A percentile compares a stretch with the other conserved stretches of the same genome.
Evolutionary conservation across 2,113 vertebrate species (phyloP).

Genomic region (Poeciliopsis retropinna): DNA sequence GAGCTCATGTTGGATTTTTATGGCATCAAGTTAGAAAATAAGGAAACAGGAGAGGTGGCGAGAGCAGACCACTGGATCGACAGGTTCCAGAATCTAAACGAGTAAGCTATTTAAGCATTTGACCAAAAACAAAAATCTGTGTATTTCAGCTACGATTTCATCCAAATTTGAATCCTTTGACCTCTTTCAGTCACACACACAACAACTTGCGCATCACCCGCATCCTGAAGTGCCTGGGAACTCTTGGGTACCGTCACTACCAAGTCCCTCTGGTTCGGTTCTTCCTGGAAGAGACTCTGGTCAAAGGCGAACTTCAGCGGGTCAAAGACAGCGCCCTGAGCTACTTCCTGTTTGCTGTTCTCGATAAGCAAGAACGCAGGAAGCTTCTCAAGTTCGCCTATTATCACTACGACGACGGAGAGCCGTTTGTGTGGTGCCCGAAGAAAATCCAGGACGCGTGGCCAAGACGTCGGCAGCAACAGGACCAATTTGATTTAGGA

Average conservation of each 20-base stretch:
- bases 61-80: slow-evolving; percentile 80
- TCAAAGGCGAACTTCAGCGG: slow-evolving; percentile 60
- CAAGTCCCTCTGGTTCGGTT: slow-evolving; percentile 89
- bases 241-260: slow-evolving; percentile 84
- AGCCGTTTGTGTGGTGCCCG: slow-evolving; percentile 88
- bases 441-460: slow-evolving; percentile 70
- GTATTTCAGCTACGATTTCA: neutral
- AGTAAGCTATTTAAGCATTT: slow-evolving; percentile 68
- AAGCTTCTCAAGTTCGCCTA: slow-evolving; percentile 85
- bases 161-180: neutral
- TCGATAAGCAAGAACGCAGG: slow-evolving; percentile 76
- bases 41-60: slow-evolving; percentile 76
- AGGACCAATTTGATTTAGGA: no score
- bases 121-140: neutral
- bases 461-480: rapidly evolving
- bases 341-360: slow-evolving; percentile 91
- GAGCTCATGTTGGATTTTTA: slow-evolving; percentile 94
- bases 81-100: slow-evolving; percentile 86
- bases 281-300: slow-evolving; percentile 89
- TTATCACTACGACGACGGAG: slow-evolving; percentile 69
- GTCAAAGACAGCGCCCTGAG: slow-evolving; percentile 88
- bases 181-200: slow-evolving; percentile 79
- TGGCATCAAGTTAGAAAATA: slow-evolving; percentile 78
- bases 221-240: slow-evolving; percentile 93
- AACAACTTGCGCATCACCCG: slow-evolving; percentile 93